phyloP scores from a whole-genome alignment of 2,797 vertebrate species.

The Helicolenus hilgendorfi region DNA sequence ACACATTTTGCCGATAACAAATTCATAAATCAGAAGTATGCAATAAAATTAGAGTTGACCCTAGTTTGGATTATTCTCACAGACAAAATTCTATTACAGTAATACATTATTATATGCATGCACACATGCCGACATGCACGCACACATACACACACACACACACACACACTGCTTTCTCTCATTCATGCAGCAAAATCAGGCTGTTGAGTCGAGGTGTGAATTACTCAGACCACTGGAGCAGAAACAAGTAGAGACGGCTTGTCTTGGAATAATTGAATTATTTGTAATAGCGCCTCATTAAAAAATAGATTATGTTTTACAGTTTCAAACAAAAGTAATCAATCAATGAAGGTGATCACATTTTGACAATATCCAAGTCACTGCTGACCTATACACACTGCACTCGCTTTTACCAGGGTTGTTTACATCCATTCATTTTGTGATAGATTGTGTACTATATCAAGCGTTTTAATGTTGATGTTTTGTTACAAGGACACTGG shows the following conservation, averaged over 20 bases:
- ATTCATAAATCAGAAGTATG: background rate
- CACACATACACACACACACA: background rate
- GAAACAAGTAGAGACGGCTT: conserved; percentile 73
- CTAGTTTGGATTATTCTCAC: background rate
- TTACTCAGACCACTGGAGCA: conserved; percentile 84
- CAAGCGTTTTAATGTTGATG: background rate
- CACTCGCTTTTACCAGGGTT: conserved; percentile 21
- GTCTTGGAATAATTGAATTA: conserved; percentile 86
- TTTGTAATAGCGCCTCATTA: conserved; percentile 84
- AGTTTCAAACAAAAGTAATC: conserved; percentile 74
- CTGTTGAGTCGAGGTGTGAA: conserved; percentile 81
- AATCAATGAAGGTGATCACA: conserved; percentile 76
- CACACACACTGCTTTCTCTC: conserved; percentile 14
- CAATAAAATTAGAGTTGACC: background rate
- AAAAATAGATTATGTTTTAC: conserved; percentile 75
- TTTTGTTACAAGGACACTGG: background rate
- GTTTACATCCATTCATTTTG: background rate
- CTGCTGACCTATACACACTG: conserved; percentile 11
- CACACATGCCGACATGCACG: background rate
- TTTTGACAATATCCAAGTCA: conserved; percentile 29
- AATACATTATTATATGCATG: background rate
- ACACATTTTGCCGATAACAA: background rate
- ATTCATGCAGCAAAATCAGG: conserved; percentile 65
- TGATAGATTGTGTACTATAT: background rate
- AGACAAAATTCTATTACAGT: background rate